Conservation (phyloP, 1,140 invertebrate species). For the Melipona quadrifasciata region DNA sequence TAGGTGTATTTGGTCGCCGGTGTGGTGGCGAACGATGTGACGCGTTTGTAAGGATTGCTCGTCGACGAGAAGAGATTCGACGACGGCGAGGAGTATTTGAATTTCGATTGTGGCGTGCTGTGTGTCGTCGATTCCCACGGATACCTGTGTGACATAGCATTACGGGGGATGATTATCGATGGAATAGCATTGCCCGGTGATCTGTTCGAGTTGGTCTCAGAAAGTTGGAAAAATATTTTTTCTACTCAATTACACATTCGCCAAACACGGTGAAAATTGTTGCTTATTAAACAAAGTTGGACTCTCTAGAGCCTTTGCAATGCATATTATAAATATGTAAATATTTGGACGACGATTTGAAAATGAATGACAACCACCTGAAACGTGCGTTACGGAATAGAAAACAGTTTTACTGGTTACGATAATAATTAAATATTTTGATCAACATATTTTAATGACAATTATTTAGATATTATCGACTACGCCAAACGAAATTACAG, state of each 20-base stretch:
- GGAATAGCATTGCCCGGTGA: not conserved
- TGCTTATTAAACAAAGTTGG: not conserved
- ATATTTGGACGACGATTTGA: not conserved
- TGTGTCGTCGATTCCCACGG: constrained; percentile 76
- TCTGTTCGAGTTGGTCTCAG: not conserved
- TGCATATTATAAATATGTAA: not conserved
- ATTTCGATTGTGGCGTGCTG: constrained; percentile 71
- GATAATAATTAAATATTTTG: not conserved
- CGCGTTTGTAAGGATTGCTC: constrained; percentile 58
- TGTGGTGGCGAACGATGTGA: constrained; percentile 45
- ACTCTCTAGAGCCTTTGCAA: not conserved
- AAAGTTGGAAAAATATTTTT: not conserved
- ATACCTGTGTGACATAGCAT: constrained; percentile 73
- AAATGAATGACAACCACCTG: not conserved
- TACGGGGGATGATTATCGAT: constrained; percentile 29
- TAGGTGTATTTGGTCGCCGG: constrained; percentile 65
- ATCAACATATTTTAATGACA: not conserved
- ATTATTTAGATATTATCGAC: not conserved
- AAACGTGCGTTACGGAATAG: not conserved
- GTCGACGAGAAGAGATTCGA: constrained; percentile 55
- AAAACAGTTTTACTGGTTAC: not conserved
- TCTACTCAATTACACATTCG: not conserved
- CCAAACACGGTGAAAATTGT: not conserved
- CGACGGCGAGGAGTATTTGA: constrained; percentile 67
- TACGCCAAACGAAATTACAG: not conserved